Percentiles rank a stretch among this genome's conserved stretches.
phyloP scores from a whole-genome alignment of 1,140 invertebrate species.

The Colletes latitarsis region DNA sequence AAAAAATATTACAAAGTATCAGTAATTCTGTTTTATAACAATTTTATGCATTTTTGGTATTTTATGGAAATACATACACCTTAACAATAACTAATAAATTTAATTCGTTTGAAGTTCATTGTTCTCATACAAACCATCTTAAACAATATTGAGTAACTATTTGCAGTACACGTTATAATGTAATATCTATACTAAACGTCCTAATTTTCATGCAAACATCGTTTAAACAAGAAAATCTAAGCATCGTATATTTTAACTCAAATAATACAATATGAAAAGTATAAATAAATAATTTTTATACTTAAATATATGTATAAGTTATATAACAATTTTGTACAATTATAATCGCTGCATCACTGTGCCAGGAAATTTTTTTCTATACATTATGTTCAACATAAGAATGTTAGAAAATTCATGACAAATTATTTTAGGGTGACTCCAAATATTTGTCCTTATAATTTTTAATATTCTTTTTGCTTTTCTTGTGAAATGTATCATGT shows the following conservation, averaged over 20 bases:
- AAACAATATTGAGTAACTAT: slow-evolving; percentile 15
- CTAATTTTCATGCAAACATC: slow-evolving; percentile 32
- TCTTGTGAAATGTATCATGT: slow-evolving; percentile 1
- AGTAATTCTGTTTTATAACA: slow-evolving; percentile 11
- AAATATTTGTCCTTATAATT: slow-evolving; percentile 14
- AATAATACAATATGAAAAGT: slow-evolving; percentile 36
- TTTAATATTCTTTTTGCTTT: not conserved
- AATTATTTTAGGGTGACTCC: not conserved
- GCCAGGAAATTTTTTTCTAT: slow-evolving; percentile 5
- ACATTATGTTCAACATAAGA: slow-evolving; percentile 6
- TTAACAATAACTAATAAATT: slow-evolving; percentile 9
- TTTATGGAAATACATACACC: not conserved
- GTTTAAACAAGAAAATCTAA: slow-evolving; percentile 16
- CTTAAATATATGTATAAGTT: slow-evolving; percentile 37
- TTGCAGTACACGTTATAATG: not conserved
- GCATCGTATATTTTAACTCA: slow-evolving; percentile 28
- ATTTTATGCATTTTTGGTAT: slow-evolving; percentile 16
- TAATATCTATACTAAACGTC: slow-evolving; percentile 16
- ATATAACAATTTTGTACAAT: slow-evolving; percentile 35
- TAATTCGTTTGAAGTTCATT: not conserved
- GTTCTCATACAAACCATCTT: slow-evolving; percentile 9
- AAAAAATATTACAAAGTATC: not conserved
- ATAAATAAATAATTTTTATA: slow-evolving; percentile 50
- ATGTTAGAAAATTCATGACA: slow-evolving; percentile 1
- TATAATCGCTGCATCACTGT: slow-evolving; percentile 20